These are phyloP conservation scores for Sphenopsis melanotis DNA, from an alignment of 2,797 vertebrate species.

Conservation along the genomic window DNA sequence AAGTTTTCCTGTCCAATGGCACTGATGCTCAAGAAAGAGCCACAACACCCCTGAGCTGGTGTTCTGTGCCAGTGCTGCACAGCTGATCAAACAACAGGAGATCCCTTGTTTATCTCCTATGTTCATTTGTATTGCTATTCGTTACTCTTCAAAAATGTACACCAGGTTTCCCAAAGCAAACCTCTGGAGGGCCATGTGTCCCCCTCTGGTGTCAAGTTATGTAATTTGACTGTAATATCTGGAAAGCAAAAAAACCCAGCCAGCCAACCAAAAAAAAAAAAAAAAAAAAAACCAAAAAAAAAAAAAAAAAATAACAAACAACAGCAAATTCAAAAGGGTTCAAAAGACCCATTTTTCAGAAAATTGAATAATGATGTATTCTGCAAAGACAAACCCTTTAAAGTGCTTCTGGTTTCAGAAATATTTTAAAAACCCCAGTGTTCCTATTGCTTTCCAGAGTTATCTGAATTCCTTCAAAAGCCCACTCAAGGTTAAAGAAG, in stretches of 20 bases:
- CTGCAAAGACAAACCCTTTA: not conserved
- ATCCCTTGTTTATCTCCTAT: not conserved
- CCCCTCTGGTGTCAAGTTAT: not conserved
- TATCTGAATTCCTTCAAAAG: conserved; percentile 45
- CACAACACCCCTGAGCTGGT: not conserved
- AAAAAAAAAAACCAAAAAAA: not conserved
- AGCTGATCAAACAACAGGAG: not conserved
- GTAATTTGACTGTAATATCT: not conserved
- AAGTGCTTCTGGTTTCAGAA: conserved; percentile 36
- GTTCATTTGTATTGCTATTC: not conserved
- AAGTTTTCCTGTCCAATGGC: not conserved
- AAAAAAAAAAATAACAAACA: not conserved
- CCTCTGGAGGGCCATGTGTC: not conserved
- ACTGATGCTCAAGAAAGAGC: not conserved
- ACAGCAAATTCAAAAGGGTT: not conserved
- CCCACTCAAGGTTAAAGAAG: conserved; percentile 24
- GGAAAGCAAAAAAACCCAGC: not conserved
- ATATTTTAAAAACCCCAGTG: not conserved
- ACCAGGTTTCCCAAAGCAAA: not conserved
- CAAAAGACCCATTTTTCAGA: not conserved
- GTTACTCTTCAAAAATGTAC: not conserved
- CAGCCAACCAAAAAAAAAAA: not conserved
- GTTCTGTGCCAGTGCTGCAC: not conserved
- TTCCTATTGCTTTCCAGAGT: conserved; percentile 41
- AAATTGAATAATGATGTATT: conserved; percentile 1